Conservation (phyloP, 2,888 invertebrate genomes). For the Atethmia centrago region DNA sequence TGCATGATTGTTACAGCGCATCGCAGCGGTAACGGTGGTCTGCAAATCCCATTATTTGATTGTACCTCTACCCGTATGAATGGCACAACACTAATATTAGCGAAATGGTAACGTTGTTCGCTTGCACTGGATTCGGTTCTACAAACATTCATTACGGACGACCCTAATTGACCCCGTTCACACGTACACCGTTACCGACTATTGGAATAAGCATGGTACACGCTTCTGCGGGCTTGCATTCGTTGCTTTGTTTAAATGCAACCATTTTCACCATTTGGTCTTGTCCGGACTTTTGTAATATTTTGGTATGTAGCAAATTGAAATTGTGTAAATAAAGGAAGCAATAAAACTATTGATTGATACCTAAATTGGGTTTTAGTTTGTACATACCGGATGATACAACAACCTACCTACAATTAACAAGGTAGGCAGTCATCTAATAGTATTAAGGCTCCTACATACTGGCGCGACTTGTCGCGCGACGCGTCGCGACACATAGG, state of each 20-base stretch:
- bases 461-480: too few relatives aligned
- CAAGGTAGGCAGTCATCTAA: neutral
- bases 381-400: conserved; percentile 27
- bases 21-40: conserved; percentile 3
- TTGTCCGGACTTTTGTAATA: neutral
- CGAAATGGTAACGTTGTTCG: conserved; percentile 42
- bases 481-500: too few relatives aligned
- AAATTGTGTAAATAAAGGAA: conserved; percentile 43
- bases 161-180: conserved; percentile 72
- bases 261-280: neutral
- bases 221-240: conserved; percentile 37
- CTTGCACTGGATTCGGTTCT: conserved; percentile 47
- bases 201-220: conserved; percentile 53
- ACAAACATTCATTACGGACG: conserved; percentile 57
- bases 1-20: neutral
- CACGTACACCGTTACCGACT: conserved; percentile 66
- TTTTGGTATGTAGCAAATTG: conserved; percentile 19
- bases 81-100: conserved; percentile 42
- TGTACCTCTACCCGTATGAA: conserved; percentile 3
- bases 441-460: too few relatives aligned
- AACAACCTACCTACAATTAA: neutral
- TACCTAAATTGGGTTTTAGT: conserved; percentile 12
- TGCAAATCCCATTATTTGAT: neutral
- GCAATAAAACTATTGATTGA: conserved; percentile 22
- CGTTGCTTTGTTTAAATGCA: conserved; percentile 38